phyloP scores from a whole-genome alignment of 2,113 vertebrate genomes.

The Lynx canadensis region DNA sequence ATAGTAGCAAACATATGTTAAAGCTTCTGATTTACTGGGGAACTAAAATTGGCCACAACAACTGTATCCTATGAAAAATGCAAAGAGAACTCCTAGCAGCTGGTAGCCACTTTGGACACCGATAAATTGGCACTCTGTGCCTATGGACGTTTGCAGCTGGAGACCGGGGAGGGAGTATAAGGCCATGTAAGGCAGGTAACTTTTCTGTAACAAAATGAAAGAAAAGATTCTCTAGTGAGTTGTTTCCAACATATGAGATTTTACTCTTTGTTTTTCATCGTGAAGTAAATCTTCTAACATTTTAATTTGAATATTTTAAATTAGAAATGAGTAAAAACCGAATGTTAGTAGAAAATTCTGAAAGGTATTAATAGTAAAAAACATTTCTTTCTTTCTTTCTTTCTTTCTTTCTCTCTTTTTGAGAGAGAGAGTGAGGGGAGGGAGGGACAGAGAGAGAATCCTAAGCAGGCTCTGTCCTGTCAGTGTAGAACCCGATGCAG shows the following conservation, averaged over 20 bases:
- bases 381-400: neutral
- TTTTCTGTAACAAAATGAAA: neutral
- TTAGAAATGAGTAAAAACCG: conserved; percentile 30
- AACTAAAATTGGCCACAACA: neutral
- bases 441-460: too few relatives aligned
- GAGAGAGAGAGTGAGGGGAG: too few relatives aligned
- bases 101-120: neutral
- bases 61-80: neutral
- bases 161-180: neutral
- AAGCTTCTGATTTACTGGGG: neutral
- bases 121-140: neutral
- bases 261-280: neutral
- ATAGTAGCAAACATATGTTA: neutral
- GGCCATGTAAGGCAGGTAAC: neutral
- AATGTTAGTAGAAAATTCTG: conserved; percentile 34
- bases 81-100: neutral
- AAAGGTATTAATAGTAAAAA: neutral
- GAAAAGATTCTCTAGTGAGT: neutral
- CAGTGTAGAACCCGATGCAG: too few relatives aligned
- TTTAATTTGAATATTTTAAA: conserved; percentile 52
- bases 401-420: too few relatives aligned
- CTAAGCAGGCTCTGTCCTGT: too few relatives aligned
- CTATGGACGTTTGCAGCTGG: neutral
- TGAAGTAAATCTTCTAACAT: neutral
- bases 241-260: neutral